phyloP scores from a whole-genome alignment of 2,797 vertebrate genomes.

The Emys orbicularis region DNA sequence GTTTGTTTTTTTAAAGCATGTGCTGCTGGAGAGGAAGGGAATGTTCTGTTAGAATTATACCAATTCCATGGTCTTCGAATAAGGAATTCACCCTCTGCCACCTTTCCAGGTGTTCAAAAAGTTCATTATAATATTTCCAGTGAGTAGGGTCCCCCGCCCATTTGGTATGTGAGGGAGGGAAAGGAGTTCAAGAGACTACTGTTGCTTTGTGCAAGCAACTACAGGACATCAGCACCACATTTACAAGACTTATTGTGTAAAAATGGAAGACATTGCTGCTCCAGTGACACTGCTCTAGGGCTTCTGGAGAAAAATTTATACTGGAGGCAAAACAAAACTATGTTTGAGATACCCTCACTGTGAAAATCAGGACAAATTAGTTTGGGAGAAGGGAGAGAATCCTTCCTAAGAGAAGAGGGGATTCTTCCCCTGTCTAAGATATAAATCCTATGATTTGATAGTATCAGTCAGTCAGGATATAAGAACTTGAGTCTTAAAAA shows the following conservation, averaged over 20 bases:
- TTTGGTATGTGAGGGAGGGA: not conserved
- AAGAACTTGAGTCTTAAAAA: not conserved
- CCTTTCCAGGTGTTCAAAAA: not conserved
- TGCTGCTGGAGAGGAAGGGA: not conserved
- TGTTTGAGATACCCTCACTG: not conserved
- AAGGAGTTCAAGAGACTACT: not conserved
- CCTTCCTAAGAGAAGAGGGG: not conserved
- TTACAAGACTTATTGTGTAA: not conserved
- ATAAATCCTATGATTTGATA: not conserved
- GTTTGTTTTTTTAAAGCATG: not conserved
- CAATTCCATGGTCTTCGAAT: not conserved
- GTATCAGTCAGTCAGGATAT: not conserved
- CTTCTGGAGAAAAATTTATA: slow-evolving; percentile 1
- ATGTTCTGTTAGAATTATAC: not conserved
- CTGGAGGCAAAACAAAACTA: not conserved
- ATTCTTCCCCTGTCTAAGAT: not conserved
- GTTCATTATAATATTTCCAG: not conserved
- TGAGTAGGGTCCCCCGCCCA: not conserved
- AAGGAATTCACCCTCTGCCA: not conserved
- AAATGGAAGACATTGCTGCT: slow-evolving; percentile 1
- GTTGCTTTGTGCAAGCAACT: not conserved
- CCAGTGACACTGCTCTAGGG: not conserved
- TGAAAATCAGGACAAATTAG: not conserved
- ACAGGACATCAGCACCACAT: not conserved
- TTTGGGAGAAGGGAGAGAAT: not conserved